Base-by-base conservation (phyloP, 64 coral and sea anemone species). In the Astreopora myriophthalma region DNA sequence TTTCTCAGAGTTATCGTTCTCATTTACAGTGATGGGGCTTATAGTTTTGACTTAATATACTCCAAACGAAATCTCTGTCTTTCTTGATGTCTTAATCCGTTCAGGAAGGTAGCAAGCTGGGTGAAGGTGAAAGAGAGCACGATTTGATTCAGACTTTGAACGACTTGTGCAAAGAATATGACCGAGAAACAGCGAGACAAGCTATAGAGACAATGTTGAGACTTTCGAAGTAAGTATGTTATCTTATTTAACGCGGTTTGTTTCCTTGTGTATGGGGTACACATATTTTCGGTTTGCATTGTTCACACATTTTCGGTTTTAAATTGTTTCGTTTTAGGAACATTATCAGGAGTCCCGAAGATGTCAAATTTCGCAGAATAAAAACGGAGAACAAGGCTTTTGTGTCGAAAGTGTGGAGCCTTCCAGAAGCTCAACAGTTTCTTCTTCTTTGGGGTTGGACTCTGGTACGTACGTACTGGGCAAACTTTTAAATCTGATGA, bases 371-470 rank as follows among this genome's bases (percentile, higher is more conserved):
- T 73, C 88, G 87, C 58, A 93, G 62, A 6, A 85, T 96, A 14
- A 80, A 87, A 81, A 31, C 55, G 85, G 86, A 93, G 63, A 96
- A 93, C 85, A 93, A 96, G 51, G 42, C 51, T 16, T 96, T 96
- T 81, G 35, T 61, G 14, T 67, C 86, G n/a, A 96, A 80, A 90
- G 94, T 96, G 20, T 96, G 95, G 95, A 65, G 55, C 22, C 13
- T 96, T 11, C 31, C 77, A 36, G 95, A 93, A 48, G 95, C 95
- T 25, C 91, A 96, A 51, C 72, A 94, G 35, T 96, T 96, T 73
- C 82, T 96, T 48, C 19, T 87, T 49, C 44, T 80, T 26, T 96
- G 95, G 91, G 95, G 95, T 5, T 96, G 95, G 95, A 36, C 73
- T 7, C 71, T 90, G 95, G 95, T 96, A 73, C n/a, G n/a, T n/a